phyloP scores from a whole-genome alignment of 2,113 vertebrate genomes.

The Dicerorhinus sumatrensis region DNA sequence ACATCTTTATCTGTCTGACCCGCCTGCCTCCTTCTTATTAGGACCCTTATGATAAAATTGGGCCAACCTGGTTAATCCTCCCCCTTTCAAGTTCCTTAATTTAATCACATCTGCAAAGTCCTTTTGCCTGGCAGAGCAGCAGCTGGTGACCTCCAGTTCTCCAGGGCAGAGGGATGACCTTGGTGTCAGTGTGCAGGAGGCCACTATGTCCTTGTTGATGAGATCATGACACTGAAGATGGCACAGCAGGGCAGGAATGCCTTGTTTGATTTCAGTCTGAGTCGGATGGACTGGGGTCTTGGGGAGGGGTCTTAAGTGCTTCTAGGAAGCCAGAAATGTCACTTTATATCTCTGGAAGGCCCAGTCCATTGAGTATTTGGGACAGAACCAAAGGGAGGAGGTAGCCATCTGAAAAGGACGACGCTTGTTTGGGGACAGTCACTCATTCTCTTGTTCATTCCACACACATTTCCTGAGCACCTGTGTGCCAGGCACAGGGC shows the following conservation, averaged over 20 bases:
- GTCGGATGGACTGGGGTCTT: too few species aligned
- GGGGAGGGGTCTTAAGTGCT: background rate
- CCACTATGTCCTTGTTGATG: accelerated
- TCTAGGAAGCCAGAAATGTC: background rate
- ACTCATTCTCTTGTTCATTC: background rate
- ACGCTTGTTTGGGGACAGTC: background rate
- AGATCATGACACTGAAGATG: background rate
- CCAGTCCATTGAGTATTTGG: too few species aligned
- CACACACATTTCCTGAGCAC: background rate
- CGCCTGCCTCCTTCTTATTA: background rate
- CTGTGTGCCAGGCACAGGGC: background rate
- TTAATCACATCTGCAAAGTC: background rate
- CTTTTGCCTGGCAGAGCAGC: background rate
- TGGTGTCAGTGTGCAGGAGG: background rate
- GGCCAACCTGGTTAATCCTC: background rate
- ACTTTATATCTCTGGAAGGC: background rate
- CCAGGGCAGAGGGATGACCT: background rate
- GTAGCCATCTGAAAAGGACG: background rate
- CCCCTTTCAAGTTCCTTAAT: background rate
- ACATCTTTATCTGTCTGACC: background rate
- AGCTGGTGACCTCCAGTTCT: background rate
- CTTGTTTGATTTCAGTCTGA: background rate
- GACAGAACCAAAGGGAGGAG: background rate
- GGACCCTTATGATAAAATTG: background rate
- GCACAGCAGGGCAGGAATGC: background rate